Conservation (phyloP, 2,888 invertebrate genomes). For the Blastobasis adustella region DNA sequence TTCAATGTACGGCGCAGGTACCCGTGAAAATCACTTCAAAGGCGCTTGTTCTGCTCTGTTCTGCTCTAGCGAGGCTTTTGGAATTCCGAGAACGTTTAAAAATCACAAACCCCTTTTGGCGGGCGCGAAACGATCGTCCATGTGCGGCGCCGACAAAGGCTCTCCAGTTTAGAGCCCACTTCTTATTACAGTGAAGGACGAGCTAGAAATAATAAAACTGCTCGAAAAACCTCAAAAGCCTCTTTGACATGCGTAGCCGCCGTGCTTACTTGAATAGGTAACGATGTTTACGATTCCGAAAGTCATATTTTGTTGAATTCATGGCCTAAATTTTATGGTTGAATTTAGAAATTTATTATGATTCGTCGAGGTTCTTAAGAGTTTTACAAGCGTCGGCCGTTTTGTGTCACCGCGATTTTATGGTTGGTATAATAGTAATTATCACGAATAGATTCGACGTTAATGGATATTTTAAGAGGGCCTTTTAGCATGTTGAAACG, state of each 20-base stretch:
- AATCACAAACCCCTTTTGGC: conserved; percentile 24
- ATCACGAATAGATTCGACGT: conserved; percentile 31
- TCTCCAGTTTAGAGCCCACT: conserved; percentile 28
- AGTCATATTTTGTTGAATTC: conserved; percentile 53
- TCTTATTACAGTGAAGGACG: conserved; percentile 48
- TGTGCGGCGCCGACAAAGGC: conserved; percentile 56
- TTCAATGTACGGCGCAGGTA: conserved; percentile 26
- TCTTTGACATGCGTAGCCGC: conserved; percentile 34
- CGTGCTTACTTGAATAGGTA: conserved; percentile 33
- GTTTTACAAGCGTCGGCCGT: conserved; percentile 21
- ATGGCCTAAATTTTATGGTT: conserved; percentile 49
- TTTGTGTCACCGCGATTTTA: conserved; percentile 56
- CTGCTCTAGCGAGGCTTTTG: conserved; percentile 21
- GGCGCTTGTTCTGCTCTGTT: conserved; percentile 30
- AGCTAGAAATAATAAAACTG: conserved; percentile 54
- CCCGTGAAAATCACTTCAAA: conserved; percentile 30
- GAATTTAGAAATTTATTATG: conserved; percentile 39
- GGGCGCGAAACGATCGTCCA: conserved; percentile 24
- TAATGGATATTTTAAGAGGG: conserved; percentile 31
- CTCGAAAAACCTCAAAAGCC: conserved; percentile 36
- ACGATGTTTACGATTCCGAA: conserved; percentile 47
- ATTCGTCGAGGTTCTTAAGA: conserved; percentile 24
- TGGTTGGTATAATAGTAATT: conserved; percentile 42
- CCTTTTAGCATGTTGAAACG: conserved; percentile 29
- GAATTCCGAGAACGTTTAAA: conserved; percentile 43